These are phyloP conservation scores for Andrena flavipes DNA, from an alignment of 2,888 invertebrate species.

Conservation along the genomic window DNA sequence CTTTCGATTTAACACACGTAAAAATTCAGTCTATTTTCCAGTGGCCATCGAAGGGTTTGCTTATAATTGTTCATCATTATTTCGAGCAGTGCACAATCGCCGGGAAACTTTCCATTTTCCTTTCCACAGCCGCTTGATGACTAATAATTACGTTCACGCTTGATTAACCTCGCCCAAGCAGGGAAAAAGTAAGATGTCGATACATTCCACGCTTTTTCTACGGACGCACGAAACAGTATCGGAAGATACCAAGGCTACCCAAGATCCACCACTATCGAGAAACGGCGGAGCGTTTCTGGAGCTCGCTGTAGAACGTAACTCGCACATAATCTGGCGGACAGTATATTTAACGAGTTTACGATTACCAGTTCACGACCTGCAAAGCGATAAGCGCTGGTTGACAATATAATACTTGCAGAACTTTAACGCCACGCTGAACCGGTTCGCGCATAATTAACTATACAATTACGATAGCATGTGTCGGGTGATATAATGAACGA, in stretches of 20 bases:
- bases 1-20: no score
- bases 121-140: not conserved
- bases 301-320: conserved; percentile 13
- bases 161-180: not conserved
- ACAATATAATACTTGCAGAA: conserved; percentile 34
- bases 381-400: conserved; percentile 16
- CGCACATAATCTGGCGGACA: conserved; percentile 29
- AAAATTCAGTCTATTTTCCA: no score
- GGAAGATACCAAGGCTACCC: conserved; percentile 65
- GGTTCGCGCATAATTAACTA: conserved; percentile 21
- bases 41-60: no score
- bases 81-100: not conserved
- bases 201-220: not conserved
- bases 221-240: conserved; percentile 44
- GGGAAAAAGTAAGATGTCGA: not conserved
- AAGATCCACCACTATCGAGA: conserved; percentile 45
- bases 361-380: conserved; percentile 37
- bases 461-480: conserved; percentile 21
- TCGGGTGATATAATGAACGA: conserved; percentile 18
- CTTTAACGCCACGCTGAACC: conserved; percentile 34
- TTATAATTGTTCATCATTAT: not conserved
- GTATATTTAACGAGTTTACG: conserved; percentile 61
- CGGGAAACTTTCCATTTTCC: not conserved
- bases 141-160: conserved; percentile 4
- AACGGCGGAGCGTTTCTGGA: conserved; percentile 27